These are phyloP conservation scores for Aleiodes sp. DNA, from an alignment of 1,140 invertebrate species.

Conservation along the genomic window DNA sequence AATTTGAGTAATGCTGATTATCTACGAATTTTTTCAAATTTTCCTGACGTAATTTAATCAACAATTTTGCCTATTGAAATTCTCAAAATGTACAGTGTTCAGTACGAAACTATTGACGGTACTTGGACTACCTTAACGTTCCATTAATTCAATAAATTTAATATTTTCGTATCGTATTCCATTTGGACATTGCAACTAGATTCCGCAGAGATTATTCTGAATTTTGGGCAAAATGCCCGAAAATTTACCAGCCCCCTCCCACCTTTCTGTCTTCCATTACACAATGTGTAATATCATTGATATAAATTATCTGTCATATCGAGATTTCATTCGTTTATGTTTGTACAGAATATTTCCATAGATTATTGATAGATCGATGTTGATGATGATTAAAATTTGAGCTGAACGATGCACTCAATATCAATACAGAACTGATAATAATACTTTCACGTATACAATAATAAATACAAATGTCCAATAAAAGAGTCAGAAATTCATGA, in stretches of 20 bases:
- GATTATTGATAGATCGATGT: conserved; percentile 26
- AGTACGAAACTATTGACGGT: no score
- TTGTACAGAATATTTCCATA: not conserved
- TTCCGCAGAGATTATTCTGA: not conserved
- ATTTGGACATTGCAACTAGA: not conserved
- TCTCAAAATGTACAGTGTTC: no score
- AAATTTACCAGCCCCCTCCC: not conserved
- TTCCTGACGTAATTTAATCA: no score
- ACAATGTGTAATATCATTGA: conserved; percentile 32
- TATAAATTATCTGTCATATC: conserved; percentile 32
- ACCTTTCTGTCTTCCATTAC: no score
- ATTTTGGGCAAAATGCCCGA: conserved; percentile 24
- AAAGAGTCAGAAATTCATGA: not conserved
- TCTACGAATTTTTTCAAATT: no score
- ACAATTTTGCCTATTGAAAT: no score
- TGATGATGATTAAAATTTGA: conserved; percentile 10
- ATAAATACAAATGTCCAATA: not conserved
- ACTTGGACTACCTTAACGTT: no score
- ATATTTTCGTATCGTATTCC: no score
- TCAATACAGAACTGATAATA: not conserved
- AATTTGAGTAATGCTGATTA: no score
- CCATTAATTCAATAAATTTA: no score
- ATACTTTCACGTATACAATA: conserved; percentile 14
- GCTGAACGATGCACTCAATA: conserved; percentile 22
- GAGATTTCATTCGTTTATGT: conserved; percentile 25